Conservation (phyloP, 2,113 vertebrate genomes). For the Neoarius graeffei region DNA sequence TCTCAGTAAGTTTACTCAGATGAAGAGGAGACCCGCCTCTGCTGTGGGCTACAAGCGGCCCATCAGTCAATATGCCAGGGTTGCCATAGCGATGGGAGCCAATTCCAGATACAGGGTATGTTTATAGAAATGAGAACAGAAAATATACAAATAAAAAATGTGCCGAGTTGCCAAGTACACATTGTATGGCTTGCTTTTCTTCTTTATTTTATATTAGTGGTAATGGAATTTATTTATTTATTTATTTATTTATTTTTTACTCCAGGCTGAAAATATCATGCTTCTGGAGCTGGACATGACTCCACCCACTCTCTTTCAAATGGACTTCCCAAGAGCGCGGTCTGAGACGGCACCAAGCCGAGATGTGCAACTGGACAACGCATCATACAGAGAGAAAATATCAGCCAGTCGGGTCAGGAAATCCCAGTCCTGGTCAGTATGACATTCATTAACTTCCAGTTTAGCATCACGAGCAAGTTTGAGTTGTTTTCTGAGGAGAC, state of each 20-base stretch:
- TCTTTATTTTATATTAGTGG: background rate
- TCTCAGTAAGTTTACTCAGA: slow-evolving; percentile 79
- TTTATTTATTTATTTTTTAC: background rate
- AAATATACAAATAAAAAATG: background rate
- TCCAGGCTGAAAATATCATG: slow-evolving; percentile 94
- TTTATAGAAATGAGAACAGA: slow-evolving; percentile 16
- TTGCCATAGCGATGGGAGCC: slow-evolving; percentile 90
- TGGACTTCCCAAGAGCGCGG: slow-evolving; percentile 73
- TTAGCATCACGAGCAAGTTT: background rate
- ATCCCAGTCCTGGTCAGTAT: slow-evolving; percentile 88
- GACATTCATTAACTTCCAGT: slow-evolving; percentile 5
- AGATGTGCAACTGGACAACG: slow-evolving; percentile 79
- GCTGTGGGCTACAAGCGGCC: slow-evolving; percentile 96
- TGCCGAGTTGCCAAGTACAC: background rate
- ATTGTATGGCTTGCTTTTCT: background rate
- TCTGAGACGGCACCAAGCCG: slow-evolving; percentile 77
- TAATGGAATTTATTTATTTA: background rate
- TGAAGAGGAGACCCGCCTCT: slow-evolving; percentile 89
- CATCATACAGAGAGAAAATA: slow-evolving; percentile 76
- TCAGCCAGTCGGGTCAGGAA: slow-evolving; percentile 78
- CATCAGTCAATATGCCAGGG: slow-evolving; percentile 92
- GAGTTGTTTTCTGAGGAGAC: background rate
- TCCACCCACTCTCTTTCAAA: slow-evolving; percentile 82
- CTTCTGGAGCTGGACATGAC: slow-evolving; percentile 92
- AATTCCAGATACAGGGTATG: slow-evolving; percentile 90